Conservation (phyloP, 2,888 invertebrate genomes). For the Leptinotarsa rubiginosa region DNA sequence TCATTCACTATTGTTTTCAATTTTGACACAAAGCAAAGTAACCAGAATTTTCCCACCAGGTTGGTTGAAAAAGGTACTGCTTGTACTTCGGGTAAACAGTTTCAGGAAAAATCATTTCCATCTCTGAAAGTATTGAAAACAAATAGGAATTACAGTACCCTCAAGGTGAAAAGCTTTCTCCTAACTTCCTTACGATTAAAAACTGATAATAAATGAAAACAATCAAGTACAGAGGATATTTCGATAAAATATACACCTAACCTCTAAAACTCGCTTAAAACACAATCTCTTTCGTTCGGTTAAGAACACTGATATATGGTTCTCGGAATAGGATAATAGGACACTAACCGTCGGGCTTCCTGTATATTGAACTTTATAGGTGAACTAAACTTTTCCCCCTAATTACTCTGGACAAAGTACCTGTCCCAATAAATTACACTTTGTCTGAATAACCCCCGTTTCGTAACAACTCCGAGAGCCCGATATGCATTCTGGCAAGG, state of each 20-base stretch:
- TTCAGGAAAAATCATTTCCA: too few relatives aligned
- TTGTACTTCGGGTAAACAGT: too few relatives aligned
- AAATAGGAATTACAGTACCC: too few relatives aligned
- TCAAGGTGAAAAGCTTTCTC: too few relatives aligned
- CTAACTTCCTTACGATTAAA: too few relatives aligned
- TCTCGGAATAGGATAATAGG: not conserved
- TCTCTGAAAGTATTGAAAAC: too few relatives aligned
- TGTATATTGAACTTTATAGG: slow-evolving; percentile 20
- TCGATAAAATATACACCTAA: not conserved
- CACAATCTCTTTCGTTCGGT: not conserved
- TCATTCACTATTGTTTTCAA: too few relatives aligned
- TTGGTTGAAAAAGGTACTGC: too few relatives aligned
- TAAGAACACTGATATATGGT: not conserved
- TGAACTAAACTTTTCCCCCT: slow-evolving; percentile 14
- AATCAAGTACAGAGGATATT: not conserved
- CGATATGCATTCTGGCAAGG: not conserved
- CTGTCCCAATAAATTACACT: slow-evolving; percentile 10
- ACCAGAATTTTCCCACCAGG: too few relatives aligned
- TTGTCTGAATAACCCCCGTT: slow-evolving; percentile 9
- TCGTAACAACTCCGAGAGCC: slow-evolving; percentile 1
- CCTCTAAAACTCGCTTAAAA: not conserved
- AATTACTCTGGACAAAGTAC: slow-evolving; percentile 9
- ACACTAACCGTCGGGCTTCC: slow-evolving; percentile 15
- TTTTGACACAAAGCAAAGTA: too few relatives aligned
- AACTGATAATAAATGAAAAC: not conserved